Evolutionary conservation across 2,888 invertebrate genomes (phyloP).

Genomic region (Nipponacmea schrenckii): DNA sequence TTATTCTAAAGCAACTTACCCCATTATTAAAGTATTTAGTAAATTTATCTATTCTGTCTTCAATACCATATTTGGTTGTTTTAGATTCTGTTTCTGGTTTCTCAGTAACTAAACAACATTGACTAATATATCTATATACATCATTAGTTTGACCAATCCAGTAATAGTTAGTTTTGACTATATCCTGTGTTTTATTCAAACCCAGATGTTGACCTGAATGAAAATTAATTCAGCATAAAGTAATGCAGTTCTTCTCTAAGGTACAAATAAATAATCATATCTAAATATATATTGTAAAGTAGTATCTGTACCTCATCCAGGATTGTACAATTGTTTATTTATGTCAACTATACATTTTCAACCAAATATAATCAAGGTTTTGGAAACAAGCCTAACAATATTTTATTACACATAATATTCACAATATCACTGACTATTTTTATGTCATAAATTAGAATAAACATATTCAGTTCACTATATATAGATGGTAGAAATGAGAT

Average conservation of each 20-base stretch:
- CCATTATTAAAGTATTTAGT: slow-evolving; percentile 20
- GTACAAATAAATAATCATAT: background rate
- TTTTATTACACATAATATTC: no score
- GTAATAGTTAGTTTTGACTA: slow-evolving; percentile 30
- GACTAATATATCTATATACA: slow-evolving; percentile 31
- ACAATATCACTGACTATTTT: no score
- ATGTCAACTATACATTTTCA: no score
- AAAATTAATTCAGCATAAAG: background rate
- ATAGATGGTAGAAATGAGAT: no score
- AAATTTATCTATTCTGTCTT: slow-evolving; percentile 24
- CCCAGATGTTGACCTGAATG: slow-evolving; percentile 33
- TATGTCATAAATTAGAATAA: no score
- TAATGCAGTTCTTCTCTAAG: background rate
- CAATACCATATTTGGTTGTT: background rate
- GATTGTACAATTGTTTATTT: no score
- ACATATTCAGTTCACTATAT: no score
- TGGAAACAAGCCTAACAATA: no score
- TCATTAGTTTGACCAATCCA: slow-evolving; percentile 48
- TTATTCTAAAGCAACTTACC: slow-evolving; percentile 9
- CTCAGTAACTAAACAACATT: slow-evolving; percentile 30
- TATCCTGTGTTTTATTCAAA: slow-evolving; percentile 32
- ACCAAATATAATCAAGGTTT: no score
- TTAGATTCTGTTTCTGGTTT: background rate
- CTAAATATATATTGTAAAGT: no score
- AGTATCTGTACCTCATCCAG: no score